Percentiles rank a stretch among this genome's conserved stretches.
phyloP scores from a whole-genome alignment of 2,888 invertebrate species.

The Bimastos eiseni region DNA sequence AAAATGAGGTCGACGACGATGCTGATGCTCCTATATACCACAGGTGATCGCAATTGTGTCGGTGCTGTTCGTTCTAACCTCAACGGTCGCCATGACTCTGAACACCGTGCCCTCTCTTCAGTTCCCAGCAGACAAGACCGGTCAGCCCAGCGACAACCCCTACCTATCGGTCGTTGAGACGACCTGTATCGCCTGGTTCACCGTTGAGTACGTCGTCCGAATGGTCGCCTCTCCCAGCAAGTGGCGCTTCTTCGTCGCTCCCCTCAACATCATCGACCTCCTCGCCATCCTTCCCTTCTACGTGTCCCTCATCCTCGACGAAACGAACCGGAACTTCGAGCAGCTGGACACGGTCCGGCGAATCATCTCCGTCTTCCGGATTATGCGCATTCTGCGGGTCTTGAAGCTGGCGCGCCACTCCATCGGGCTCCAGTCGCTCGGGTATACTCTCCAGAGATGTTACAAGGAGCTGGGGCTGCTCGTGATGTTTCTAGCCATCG shows the following conservation, averaged over 20 bases:
- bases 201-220: slow-evolving; percentile 93
- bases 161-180: slow-evolving; percentile 76
- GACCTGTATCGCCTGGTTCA: slow-evolving; percentile 99
- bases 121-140: slow-evolving; percentile 24
- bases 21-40: slow-evolving; percentile 42
- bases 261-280: slow-evolving; percentile 96
- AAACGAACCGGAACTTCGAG: slow-evolving; percentile 79
- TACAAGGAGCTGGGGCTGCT: slow-evolving; percentile 95
- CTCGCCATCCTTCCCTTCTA: slow-evolving; percentile 98
- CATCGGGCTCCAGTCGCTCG: slow-evolving; percentile 91
- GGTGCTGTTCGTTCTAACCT: slow-evolving; percentile 45
- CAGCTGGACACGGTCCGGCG: slow-evolving; percentile 85
- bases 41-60: slow-evolving; percentile 88
- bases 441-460: slow-evolving; percentile 95
- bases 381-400: slow-evolving; percentile 66
- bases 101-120: slow-evolving; percentile 35
- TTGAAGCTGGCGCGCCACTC: slow-evolving; percentile 82
- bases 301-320: slow-evolving; percentile 92
- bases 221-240: slow-evolving; percentile 95
- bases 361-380: slow-evolving; percentile 96
- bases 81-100: slow-evolving; percentile 35
- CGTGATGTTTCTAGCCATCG: slow-evolving; percentile 98
- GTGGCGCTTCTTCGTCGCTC: slow-evolving; percentile 99
- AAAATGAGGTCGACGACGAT: neutral
- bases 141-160: slow-evolving; percentile 31